These are phyloP conservation scores for Petrolisthes cinctipes DNA, from an alignment of 2,888 invertebrate species.

Conservation along the genomic window DNA sequence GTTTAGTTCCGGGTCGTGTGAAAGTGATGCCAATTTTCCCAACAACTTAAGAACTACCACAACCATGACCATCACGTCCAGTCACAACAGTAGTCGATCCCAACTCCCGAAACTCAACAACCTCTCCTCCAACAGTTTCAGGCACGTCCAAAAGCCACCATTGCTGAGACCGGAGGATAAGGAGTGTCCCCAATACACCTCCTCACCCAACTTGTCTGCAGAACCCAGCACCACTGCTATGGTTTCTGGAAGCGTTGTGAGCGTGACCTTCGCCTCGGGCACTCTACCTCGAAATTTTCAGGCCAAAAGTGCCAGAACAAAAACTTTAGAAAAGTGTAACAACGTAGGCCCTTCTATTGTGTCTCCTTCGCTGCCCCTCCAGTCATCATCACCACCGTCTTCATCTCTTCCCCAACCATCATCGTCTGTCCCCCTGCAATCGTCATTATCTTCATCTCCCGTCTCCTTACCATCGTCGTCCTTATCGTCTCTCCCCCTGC, in stretches of 20 bases:
- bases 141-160: neutral
- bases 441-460: too few species aligned
- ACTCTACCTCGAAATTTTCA: slow-evolving; percentile 35
- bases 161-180: slow-evolving; percentile 9
- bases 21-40: slow-evolving; percentile 38
- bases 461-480: too few species aligned
- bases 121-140: slow-evolving; percentile 19
- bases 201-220: slow-evolving; percentile 43
- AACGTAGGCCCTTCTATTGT: too few species aligned
- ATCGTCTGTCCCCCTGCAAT: too few species aligned
- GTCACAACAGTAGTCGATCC: neutral
- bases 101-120: slow-evolving; percentile 33
- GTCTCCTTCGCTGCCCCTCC: too few species aligned
- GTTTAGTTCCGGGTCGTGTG: slow-evolving; percentile 11
- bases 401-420: neutral
- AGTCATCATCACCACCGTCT: neutral
- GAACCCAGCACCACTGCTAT: neutral
- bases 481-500: neutral
- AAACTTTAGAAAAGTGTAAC: neutral
- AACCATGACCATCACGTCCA: neutral
- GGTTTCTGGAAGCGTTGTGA: neutral
- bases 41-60: slow-evolving; percentile 29
- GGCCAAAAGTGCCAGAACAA: neutral
- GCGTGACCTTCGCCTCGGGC: neutral
- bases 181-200: slow-evolving; percentile 24